Evolutionary conservation across 2,113 vertebrate genomes (phyloP).

Genomic region (Mesembrinibis cayennensis): DNA sequence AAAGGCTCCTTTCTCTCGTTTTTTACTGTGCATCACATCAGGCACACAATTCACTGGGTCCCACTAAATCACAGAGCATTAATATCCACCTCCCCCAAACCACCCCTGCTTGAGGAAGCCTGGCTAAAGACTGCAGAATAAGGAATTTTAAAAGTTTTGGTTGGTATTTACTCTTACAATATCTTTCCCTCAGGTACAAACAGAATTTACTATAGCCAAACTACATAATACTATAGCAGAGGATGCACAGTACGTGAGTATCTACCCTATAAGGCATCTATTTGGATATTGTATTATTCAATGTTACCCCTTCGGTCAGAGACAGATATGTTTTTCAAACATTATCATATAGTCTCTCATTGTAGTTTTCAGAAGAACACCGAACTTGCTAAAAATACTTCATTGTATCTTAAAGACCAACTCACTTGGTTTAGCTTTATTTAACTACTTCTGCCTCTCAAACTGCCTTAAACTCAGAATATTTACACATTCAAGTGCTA

Average conservation of each 20-base stretch:
- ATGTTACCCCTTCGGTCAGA: neutral
- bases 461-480: neutral
- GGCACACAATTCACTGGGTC: fast-evolving
- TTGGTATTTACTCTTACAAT: neutral
- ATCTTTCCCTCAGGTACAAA: neutral
- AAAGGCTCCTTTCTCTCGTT: neutral
- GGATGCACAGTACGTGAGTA: neutral
- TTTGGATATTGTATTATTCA: neutral
- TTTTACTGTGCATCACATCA: neutral
- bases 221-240: neutral
- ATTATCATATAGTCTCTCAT: neutral
- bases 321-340: neutral
- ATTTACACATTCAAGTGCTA: neutral
- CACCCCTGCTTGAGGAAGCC: neutral
- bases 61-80: neutral
- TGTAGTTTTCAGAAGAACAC: neutral
- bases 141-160: neutral
- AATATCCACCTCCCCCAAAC: neutral
- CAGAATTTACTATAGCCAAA: neutral
- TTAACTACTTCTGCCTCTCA: neutral
- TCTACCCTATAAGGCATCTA: neutral
- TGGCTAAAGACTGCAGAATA: neutral
- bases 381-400: neutral
- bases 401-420: neutral
- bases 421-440: neutral